Evolutionary conservation across 2,113 vertebrate species (phyloP), one percentile per base, ranked within the genome.

Genomic region (Menura novaehollandiae): DNA sequence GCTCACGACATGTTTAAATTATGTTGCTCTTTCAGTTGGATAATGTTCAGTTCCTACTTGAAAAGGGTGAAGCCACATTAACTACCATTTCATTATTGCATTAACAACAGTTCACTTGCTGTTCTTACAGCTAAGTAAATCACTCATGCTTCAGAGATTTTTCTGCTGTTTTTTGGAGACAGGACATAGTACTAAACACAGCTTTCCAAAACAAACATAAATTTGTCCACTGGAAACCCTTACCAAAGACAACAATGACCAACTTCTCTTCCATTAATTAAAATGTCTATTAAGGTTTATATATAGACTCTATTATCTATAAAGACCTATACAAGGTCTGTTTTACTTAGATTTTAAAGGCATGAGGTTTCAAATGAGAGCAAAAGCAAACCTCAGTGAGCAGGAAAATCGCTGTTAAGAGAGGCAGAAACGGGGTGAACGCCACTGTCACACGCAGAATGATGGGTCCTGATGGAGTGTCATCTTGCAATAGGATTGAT

Each of bases 61-160:
- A 71, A 83, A 82, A 92, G 89, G 84, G 76, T 5, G 9, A 92
- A 94, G 62, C 33, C 24, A n/a, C 93, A 87, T 95, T 95, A 97
- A 82, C 91, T 91, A 96, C 69, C 46, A 76, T 93, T 95, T 96
- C 94, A 96, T 97, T 96, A 97, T 89, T 91, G 56, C 88, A 95
- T 96, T 97, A 95, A 62, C 87, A 95, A 95, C 94, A 96, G 95
- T 95, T 96, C 95, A 95, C 86, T 97, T 96, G 92, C 89, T 94
- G 64, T 88, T 89, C 91, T 91, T 73, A 68, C 84, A 85, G 84
- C 26, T 77, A 91, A 96, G 95, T 90, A 92, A 96, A 93, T 95
- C 64, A 67, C 53, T 92, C 62, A 85, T 89, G 94, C 81, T 89
- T 94, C 89, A 93, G 67, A 91, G 87, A 62, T 68, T 92, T 66